Conservation (phyloP, 2,113 vertebrate genomes). For the crab-eating macaque (Macaca fascicularis) region T2T-MFA8v1.1 NC_088378.1:166822501-166823000, state of each 20-base stretch:
- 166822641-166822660: neutral
- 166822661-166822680: neutral
- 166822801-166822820: conserved; percentile 39
- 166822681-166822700: neutral
- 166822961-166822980: neutral
- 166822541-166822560: neutral
- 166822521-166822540: neutral
- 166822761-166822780: conserved; percentile 56
- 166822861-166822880: conserved; percentile 70
- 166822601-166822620: neutral
- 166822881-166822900: conserved; percentile 60
- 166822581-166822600: neutral
- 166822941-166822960: neutral
- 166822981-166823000: neutral
- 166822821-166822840: conserved; percentile 58
- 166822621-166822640: neutral
- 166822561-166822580: neutral
- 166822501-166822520: neutral
- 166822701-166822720: neutral
- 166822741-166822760: conserved; percentile 56
- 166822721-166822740: conserved; percentile 19
- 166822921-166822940: conserved; percentile 23
- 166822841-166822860: neutral
- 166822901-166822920: neutral
- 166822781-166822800: conserved; percentile 59